These are phyloP conservation scores for Ciconia boyciana DNA, from an alignment of 2,113 vertebrate species.

Conservation along the genomic window DNA sequence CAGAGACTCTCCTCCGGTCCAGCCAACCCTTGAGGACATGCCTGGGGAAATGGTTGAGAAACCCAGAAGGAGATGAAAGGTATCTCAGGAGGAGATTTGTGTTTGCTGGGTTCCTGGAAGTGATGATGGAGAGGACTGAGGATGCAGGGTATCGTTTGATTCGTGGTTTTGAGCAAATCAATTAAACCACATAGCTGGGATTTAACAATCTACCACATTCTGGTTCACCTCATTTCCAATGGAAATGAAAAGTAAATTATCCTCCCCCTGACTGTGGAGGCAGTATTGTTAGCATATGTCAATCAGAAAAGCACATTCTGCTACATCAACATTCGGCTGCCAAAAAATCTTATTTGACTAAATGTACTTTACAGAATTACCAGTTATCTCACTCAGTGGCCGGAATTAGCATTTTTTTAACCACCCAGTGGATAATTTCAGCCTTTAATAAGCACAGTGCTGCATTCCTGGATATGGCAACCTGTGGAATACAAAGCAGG, in stretches of 20 bases:
- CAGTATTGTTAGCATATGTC: conserved; percentile 56
- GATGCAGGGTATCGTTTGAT: background rate
- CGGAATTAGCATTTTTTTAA: conserved; percentile 9
- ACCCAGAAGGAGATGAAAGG: background rate
- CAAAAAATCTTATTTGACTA: conserved; percentile 41
- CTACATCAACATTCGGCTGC: conserved; percentile 41
- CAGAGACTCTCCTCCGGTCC: background rate
- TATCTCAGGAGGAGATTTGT: background rate
- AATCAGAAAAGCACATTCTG: conserved; percentile 53
- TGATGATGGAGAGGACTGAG: background rate
- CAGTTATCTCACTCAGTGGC: background rate
- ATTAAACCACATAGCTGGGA: background rate
- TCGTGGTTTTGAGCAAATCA: background rate
- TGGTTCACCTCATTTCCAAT: conserved; percentile 56
- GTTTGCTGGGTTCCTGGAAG: background rate
- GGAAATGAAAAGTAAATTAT: conserved; percentile 59
- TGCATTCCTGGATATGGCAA: background rate
- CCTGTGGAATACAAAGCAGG: background rate
- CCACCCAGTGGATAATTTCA: conserved; percentile 11
- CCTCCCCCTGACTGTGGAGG: conserved; percentile 45
- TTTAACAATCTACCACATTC: conserved; percentile 12
- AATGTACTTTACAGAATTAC: conserved; percentile 34
- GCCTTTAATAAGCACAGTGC: background rate
- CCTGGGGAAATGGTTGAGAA: background rate
- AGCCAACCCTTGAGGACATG: background rate